Base-by-base conservation (phyloP, 2,888 invertebrate genomes). In the Drosophila niveifrons region DNA sequence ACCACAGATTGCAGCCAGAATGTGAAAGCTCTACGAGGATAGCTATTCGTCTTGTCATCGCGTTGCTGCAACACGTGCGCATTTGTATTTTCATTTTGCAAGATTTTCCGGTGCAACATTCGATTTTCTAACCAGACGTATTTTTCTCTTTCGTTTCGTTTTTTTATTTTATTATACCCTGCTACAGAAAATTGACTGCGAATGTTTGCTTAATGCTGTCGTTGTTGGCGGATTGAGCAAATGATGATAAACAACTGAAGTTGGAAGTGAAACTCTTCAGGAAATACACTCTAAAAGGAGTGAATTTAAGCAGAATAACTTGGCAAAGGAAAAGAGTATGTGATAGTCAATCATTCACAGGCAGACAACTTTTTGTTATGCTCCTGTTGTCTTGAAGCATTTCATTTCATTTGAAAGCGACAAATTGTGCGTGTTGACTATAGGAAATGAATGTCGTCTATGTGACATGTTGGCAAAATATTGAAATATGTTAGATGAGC, bases 361-460 rank as follows among this genome's bases (percentile, higher is more conserved):
- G 47, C 43, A n/a, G 31, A 65, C 46, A 17, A 39, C 17, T 36
- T 65, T 46, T 46, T 66, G 59, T 63, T 59, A 34, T 56, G 59
- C 50, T 59, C 18, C 41, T 64, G 63, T 76, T 76, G 72, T 61
- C 59, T 57, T 66, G 31, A 36, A 76, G 66, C 68, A 72, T 78
- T 81, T 83, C 80, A 75, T 81, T 80, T 83, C 72, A 84, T 84
- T 77, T 75, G 72, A 74, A 78, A 87, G 82, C 84, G 82, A 82
- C 87, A 85, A 85, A 80, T 87, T 85, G 85, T 85, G 85, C 87
- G 85, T 87, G 88, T 82, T 87, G 85, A 82, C 85, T 80, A 72
- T 74, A 75, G 85, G 85, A 85, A 87, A 85, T 85, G 87, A 85
- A 80, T 84, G 80, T 75, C 82, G 79, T 77, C 74, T 76, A 18